These are phyloP conservation scores for Brenthis ino DNA, from an alignment of 2,888 invertebrate species.

Conservation along the genomic window DNA sequence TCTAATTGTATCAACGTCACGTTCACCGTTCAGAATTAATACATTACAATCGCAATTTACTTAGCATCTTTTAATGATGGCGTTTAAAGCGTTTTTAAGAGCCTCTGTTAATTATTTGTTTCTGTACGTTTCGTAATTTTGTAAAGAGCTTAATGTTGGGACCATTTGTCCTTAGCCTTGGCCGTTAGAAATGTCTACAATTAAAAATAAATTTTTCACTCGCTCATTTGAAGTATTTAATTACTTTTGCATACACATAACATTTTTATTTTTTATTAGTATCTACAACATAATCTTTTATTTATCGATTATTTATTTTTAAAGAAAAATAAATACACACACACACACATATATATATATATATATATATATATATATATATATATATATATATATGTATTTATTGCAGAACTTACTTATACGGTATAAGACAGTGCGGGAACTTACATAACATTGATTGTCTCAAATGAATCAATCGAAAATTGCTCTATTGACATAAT, in stretches of 20 bases:
- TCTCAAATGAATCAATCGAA: too few species aligned
- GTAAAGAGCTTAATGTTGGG: constrained; percentile 28
- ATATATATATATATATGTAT: too few species aligned
- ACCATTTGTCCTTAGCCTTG: constrained; percentile 28
- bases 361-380: too few species aligned
- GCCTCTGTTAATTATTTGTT: constrained; percentile 37
- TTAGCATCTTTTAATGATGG: constrained; percentile 45
- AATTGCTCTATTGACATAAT: too few species aligned
- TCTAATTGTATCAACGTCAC: background rate
- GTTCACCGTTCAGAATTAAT: constrained; percentile 26
- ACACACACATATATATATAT: too few species aligned
- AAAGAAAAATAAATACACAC: too few species aligned
- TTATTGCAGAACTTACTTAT: too few species aligned
- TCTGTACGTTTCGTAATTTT: constrained; percentile 35
- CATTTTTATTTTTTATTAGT: too few species aligned
- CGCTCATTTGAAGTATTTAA: background rate
- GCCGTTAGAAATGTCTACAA: constrained; percentile 2
- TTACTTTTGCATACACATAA: background rate
- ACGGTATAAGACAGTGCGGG: too few species aligned
- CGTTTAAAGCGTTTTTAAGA: constrained; percentile 33
- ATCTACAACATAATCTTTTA: too few species aligned
- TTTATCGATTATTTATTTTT: too few species aligned
- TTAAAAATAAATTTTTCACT: background rate
- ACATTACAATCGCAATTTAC: constrained; percentile 38
- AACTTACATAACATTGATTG: too few species aligned